These are phyloP conservation scores for Crenichthys baileyi DNA, from an alignment of 2,797 vertebrate species.

Conservation along the genomic window DNA sequence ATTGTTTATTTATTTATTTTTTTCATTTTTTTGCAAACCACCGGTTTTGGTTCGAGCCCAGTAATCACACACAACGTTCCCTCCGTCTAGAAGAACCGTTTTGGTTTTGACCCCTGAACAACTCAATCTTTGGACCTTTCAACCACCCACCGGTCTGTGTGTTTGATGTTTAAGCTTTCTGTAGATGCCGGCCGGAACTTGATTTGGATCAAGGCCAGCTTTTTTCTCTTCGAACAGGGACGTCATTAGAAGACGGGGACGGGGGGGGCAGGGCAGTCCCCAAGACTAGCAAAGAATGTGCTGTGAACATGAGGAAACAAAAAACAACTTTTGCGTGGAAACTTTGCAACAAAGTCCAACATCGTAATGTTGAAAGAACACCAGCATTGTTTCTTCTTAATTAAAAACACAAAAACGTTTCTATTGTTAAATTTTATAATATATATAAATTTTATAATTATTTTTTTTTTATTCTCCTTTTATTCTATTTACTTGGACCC, in stretches of 20 bases:
- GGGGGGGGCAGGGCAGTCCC: conserved; percentile 6
- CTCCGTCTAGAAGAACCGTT: background rate
- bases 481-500: too few species aligned
- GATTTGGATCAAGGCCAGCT: background rate
- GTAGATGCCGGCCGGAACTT: background rate
- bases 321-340: too few species aligned
- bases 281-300: background rate
- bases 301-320: background rate
- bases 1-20: background rate
- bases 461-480: too few species aligned
- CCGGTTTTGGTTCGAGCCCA: background rate
- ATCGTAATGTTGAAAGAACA: background rate
- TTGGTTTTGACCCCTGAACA: background rate
- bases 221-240: background rate
- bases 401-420: background rate
- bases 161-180: background rate
- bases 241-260: background rate
- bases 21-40: background rate
- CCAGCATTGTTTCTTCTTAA: background rate
- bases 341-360: background rate
- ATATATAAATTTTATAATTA: background rate
- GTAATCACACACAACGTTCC: background rate
- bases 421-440: too few species aligned
- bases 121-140: background rate
- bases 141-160: background rate